Conservation (phyloP, 92 coral and sea anemone genomes). For the Palythoa heliodiscus region DNA sequence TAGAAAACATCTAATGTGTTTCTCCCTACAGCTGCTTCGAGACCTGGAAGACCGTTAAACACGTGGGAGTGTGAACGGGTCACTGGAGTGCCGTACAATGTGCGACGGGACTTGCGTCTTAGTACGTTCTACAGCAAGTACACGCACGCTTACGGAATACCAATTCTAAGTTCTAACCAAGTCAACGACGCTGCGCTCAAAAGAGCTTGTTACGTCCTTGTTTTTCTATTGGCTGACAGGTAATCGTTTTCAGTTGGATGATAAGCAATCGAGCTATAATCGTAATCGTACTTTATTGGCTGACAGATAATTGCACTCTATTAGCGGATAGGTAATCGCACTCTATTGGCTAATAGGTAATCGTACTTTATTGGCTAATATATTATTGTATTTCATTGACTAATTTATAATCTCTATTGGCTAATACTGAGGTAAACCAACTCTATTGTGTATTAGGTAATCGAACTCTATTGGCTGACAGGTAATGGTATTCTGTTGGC, state of each 20-base stretch:
- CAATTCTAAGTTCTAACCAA: constrained; percentile 79
- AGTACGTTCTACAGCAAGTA: constrained; percentile 82
- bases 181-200: constrained; percentile 80
- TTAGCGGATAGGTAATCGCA: no score
- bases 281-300: no score
- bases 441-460: no score
- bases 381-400: no score
- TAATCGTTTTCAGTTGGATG: not conserved
- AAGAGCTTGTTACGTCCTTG: constrained; percentile 95
- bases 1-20: not conserved
- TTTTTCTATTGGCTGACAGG: constrained; percentile 94
- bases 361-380: no score
- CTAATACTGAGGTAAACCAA: no score
- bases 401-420: no score
- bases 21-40: constrained; percentile 1
- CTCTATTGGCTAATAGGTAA: no score
- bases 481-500: no score
- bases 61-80: constrained; percentile 86
- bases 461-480: no score
- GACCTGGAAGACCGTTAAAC: constrained; percentile 48
- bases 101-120: constrained; percentile 68
- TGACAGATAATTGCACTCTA: no score
- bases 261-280: no score
- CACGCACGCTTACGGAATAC: constrained; percentile 93
- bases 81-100: constrained; percentile 61